phyloP scores from a whole-genome alignment of 2,113 vertebrate genomes.

The Dasyornis broadbenti region DNA sequence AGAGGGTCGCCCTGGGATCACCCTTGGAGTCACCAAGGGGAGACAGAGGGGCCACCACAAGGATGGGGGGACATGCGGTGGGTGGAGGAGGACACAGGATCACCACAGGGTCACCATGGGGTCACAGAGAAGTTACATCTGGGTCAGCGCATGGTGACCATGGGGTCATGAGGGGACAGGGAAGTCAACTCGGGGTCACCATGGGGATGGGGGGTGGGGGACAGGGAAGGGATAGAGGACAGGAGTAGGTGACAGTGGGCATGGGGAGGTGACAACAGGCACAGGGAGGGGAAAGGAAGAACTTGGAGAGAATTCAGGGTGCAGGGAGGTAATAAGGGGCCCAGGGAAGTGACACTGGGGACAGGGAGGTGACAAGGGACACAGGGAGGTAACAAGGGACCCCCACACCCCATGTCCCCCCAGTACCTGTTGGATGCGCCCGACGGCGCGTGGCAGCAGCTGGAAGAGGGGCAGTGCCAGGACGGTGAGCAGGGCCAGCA shows the following conservation, averaged over 20 bases:
- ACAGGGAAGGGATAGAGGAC: not conserved
- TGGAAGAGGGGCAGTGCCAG: not conserved
- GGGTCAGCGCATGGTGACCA: not conserved
- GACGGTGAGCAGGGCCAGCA: not conserved
- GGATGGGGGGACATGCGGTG: not conserved
- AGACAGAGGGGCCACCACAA: no score
- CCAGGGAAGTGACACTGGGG: not conserved
- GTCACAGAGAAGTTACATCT: not conserved
- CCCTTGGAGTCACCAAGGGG: not conserved
- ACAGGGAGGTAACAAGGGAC: not conserved
- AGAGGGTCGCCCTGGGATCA: not conserved
- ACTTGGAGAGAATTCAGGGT: not conserved
- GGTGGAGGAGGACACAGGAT: not conserved
- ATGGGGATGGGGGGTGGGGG: no score
- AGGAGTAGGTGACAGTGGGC: no score
- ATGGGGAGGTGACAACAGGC: not conserved
- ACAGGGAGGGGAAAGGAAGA: not conserved
- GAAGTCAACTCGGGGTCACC: not conserved
- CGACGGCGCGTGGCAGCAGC: accelerated
- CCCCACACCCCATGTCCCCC: no score
- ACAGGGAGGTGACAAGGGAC: not conserved
- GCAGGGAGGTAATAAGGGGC: not conserved
- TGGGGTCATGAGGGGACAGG: no score
- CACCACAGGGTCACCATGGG: no score
- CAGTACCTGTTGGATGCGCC: not conserved